These are phyloP conservation scores for Bufo gargarizans DNA, from an alignment of 2,113 vertebrate genomes.

Conservation along the genomic window DNA sequence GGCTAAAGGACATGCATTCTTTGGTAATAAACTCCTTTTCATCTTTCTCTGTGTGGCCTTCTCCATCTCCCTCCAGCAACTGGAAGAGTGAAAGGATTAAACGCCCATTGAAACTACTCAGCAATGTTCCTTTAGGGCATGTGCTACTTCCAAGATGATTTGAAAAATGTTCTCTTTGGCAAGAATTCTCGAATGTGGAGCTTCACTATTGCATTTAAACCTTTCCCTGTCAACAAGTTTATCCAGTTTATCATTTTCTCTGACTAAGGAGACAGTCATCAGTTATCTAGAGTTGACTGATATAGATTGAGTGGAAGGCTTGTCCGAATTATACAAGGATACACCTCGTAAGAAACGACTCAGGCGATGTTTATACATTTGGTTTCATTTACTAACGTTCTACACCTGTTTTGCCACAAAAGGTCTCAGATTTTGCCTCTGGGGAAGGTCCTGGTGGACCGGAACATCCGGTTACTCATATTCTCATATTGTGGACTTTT, in stretches of 20 bases:
- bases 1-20: constrained; percentile 37
- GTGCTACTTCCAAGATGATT: neutral
- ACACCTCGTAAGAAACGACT: neutral
- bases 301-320: neutral
- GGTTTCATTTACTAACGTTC: too few species aligned
- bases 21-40: constrained; percentile 50
- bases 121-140: constrained; percentile 32
- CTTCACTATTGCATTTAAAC: neutral
- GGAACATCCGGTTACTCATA: too few species aligned
- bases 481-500: too few species aligned
- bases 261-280: neutral
- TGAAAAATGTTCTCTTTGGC: constrained; percentile 27
- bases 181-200: neutral
- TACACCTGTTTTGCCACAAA: too few species aligned
- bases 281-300: neutral
- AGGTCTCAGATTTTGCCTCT: too few species aligned
- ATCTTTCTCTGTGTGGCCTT: constrained; percentile 44
- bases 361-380: neutral
- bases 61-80: constrained; percentile 28
- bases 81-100: constrained; percentile 47
- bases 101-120: constrained; percentile 21
- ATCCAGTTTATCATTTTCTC: neutral
- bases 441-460: too few species aligned
- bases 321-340: neutral
- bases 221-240: constrained; percentile 2